Evolutionary conservation across 2,888 invertebrate genomes (phyloP).

Genomic region (Dyspetes luteomarginatus): DNA sequence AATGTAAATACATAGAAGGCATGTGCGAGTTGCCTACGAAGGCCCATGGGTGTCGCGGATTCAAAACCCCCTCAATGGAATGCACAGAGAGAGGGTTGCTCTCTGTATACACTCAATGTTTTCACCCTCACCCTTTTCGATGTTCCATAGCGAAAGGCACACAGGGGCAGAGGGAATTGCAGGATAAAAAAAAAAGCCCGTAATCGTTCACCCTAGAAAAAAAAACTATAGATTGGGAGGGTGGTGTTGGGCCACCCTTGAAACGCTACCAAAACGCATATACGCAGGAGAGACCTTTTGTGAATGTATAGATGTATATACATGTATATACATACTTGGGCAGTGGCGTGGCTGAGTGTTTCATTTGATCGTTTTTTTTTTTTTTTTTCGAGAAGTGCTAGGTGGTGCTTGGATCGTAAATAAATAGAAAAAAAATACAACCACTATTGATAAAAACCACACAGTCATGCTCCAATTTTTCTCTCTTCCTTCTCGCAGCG

Average conservation of each 20-base stretch:
- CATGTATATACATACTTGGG: constrained; percentile 9
- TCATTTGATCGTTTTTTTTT: constrained; percentile 53
- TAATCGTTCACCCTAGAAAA: constrained; percentile 55
- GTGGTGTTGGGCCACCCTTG: constrained; percentile 40
- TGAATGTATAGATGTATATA: constrained; percentile 9
- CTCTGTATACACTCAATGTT: constrained; percentile 57
- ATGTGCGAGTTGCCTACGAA: constrained; percentile 20
- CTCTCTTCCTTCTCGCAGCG: constrained; percentile 59
- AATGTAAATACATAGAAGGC: constrained; percentile 14
- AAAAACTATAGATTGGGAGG: constrained; percentile 30
- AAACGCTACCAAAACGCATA: constrained; percentile 41
- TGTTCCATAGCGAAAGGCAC: constrained; percentile 40
- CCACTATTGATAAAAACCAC: constrained; percentile 53
- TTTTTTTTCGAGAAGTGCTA: constrained; percentile 31
- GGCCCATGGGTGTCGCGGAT: constrained; percentile 59
- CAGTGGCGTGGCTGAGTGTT: too few species aligned
- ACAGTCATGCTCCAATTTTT: constrained; percentile 62
- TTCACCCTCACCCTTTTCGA: constrained; percentile 62
- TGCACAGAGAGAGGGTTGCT: constrained; percentile 54
- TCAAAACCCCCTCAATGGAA: constrained; percentile 48
- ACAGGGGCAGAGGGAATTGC: background rate
- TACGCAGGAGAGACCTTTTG: constrained; percentile 40
- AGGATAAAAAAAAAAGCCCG: constrained; percentile 49
- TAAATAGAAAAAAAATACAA: constrained; percentile 49
- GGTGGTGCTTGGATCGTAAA: constrained; percentile 41